These are phyloP conservation scores for Microplitis demolitor DNA, from an alignment of 1,140 invertebrate genomes.

Conservation along the genomic window DNA sequence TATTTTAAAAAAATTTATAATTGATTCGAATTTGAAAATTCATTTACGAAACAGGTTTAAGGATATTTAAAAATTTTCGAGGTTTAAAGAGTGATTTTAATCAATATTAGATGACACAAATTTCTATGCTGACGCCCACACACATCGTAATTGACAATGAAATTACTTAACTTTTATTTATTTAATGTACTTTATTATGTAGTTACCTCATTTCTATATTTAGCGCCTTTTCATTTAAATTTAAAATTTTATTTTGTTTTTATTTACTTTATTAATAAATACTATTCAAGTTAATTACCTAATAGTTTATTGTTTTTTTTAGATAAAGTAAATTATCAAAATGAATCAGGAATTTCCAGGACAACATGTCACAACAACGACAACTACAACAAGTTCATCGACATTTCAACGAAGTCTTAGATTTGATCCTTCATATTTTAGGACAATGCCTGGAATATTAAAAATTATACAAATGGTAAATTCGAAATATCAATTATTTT, in stretches of 20 bases:
- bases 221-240: not conserved
- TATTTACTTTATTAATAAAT: not conserved
- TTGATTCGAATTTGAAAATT: too few species aligned
- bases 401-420: slow-evolving; percentile 72
- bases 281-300: not conserved
- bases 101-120: not conserved
- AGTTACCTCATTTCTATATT: not conserved
- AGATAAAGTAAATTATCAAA: slow-evolving; percentile 18
- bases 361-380: slow-evolving; percentile 70
- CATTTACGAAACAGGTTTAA: too few species aligned
- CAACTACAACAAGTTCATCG: slow-evolving; percentile 71
- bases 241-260: too few species aligned
- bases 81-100: not conserved
- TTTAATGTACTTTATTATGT: not conserved
- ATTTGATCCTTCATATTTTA: slow-evolving; percentile 74
- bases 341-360: slow-evolving; percentile 72
- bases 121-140: slow-evolving; percentile 2
- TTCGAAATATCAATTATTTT: not conserved
- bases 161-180: not conserved
- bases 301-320: not conserved
- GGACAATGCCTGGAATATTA: slow-evolving; percentile 74
- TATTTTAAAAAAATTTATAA: too few species aligned
- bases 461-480: slow-evolving; percentile 82
- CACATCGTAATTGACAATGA: not conserved
- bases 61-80: too few species aligned